phyloP scores from a whole-genome alignment of 2,888 invertebrate genomes.

The Kryphioiulus occultus region DNA sequence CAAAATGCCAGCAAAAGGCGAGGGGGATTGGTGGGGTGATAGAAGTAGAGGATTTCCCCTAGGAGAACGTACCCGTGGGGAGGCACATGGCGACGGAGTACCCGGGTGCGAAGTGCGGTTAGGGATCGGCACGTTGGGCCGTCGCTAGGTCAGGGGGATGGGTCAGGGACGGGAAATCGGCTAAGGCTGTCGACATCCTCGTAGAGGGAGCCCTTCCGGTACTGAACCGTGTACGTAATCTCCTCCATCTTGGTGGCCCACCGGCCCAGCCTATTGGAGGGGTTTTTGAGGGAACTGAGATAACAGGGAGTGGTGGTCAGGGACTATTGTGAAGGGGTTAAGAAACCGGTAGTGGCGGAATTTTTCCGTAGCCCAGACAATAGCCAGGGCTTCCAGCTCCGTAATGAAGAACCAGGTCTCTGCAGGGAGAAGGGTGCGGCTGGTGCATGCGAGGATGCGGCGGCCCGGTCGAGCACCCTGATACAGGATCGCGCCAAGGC shows the following conservation, averaged over 20 bases:
- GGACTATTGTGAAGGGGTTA: neutral
- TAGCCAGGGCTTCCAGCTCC: conserved; percentile 20
- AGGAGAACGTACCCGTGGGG: no score
- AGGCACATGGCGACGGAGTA: no score
- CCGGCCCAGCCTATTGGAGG: neutral
- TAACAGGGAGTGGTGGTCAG: neutral
- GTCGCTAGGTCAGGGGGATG: no score
- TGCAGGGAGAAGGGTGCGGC: neutral
- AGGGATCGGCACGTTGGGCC: no score
- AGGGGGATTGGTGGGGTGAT: no score
- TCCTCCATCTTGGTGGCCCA: neutral
- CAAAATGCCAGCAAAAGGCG: no score
- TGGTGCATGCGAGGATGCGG: neutral
- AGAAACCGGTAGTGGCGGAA: neutral
- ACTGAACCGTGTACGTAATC: neutral
- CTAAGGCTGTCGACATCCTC: neutral
- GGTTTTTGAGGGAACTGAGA: neutral
- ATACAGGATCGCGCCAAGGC: neutral
- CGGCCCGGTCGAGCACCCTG: neutral
- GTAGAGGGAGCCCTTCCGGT: neutral
- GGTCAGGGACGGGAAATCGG: neutral
- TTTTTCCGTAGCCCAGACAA: neutral
- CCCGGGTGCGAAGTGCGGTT: no score
- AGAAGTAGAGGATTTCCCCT: no score
- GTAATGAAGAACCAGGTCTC: neutral